phyloP scores from a whole-genome alignment of 2,797 vertebrate genomes.

The Poecilia picta region DNA sequence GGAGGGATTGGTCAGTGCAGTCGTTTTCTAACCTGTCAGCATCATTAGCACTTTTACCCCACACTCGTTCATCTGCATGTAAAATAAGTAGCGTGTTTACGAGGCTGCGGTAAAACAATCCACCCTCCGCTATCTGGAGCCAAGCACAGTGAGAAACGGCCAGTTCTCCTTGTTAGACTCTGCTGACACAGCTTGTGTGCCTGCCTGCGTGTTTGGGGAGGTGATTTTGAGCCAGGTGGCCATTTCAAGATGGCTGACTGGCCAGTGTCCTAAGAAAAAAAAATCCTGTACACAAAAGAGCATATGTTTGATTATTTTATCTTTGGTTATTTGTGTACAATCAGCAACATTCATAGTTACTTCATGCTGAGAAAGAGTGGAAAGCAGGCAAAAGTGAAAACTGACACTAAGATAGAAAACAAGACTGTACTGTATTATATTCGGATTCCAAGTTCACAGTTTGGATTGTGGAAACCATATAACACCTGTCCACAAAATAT shows the following conservation, averaged over 20 bases:
- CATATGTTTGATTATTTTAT: neutral
- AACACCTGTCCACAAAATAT: neutral
- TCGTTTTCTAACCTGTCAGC: slow-evolving; percentile 64
- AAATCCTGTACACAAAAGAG: neutral
- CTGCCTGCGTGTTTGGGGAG: slow-evolving; percentile 7
- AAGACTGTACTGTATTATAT: neutral
- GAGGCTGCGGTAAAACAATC: slow-evolving; percentile 69
- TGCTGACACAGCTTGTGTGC: slow-evolving; percentile 54
- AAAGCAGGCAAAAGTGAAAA: neutral
- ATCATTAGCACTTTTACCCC: slow-evolving; percentile 48
- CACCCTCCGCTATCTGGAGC: slow-evolving; percentile 30
- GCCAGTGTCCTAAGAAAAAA: slow-evolving; percentile 20
- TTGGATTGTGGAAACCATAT: neutral
- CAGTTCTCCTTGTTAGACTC: slow-evolving; percentile 40
- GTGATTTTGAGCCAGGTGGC: slow-evolving; percentile 6
- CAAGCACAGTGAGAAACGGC: slow-evolving; percentile 35
- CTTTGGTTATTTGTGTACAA: neutral
- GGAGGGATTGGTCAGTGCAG: slow-evolving; percentile 38
- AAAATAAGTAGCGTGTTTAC: slow-evolving; percentile 73
- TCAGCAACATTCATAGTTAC: neutral
- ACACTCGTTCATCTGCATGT: slow-evolving; percentile 64
- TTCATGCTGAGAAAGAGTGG: neutral
- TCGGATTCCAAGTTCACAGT: neutral
- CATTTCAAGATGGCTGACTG: slow-evolving; percentile 7
- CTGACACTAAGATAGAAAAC: neutral